Base-by-base conservation (phyloP, 23 tunicate species). In the Ascidia mentula region DNA sequence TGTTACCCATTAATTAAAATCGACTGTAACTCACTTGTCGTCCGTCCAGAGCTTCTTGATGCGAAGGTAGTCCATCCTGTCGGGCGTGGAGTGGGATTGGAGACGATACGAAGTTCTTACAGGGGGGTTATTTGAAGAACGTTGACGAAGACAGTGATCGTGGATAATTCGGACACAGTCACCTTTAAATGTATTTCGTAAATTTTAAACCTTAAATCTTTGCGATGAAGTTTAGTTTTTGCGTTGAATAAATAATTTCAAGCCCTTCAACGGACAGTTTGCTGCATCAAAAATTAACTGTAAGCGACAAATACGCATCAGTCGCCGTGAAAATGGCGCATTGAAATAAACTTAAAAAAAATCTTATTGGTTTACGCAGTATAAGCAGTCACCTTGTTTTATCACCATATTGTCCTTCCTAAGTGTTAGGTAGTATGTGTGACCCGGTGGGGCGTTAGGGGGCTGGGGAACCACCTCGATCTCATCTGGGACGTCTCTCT, bases 11-110 rank as follows among this genome's bases (percentile, higher is more conserved):
- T n/a, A n/a, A n/a, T n/a, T n/a, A n/a, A n/a, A n/a, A n/a, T n/a
- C n/a, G n/a, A n/a, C n/a, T n/a, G n/a, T 5, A 13, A 40, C 89
- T 37, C 35, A 93, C 98, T 88, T 93, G 69, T 93, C 98, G 39
- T 93, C 98, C 9, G 98, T 93, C 98, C 98, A 93, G 4, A 93
- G 77, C 81, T 93, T 87, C 38, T 84, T 86, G 46, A 93, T 84
- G 24, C 90, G 82, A 75, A 93, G 77, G 59, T 88, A 89, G 37
- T 93, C 86, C 78, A 80, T 78, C 38, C 82, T 53, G 36, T 93
- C 98, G 0, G 81, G 81, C 18, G 93, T 69, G 42, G 82, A 83
- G 80, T 88, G 78, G 6, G 93, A 72, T 46, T 75, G 86, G 46
- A 84, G 79, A 7, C 98, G 82, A 72, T 88, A 80, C 13, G 98